A percentile compares a stretch with the other conserved stretches of the same genome.
Conservation (phyloP, 2,113 vertebrate genomes). For the Oriolus oriolus region DNA sequence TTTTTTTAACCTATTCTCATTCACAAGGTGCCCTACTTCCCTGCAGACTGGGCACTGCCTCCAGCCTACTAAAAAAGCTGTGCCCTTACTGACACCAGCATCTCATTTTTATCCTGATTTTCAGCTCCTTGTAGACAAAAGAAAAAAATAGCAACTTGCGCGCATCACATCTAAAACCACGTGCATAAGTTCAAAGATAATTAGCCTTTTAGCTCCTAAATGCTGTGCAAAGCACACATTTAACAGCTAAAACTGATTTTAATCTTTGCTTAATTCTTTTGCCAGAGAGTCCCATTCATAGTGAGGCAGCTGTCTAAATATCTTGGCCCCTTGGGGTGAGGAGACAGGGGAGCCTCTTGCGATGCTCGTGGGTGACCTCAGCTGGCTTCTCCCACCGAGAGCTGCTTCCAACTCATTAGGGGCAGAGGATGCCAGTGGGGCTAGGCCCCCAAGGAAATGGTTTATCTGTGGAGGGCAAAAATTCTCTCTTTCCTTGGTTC, state of each 20-base stretch:
- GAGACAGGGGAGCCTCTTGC: background rate
- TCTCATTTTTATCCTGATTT: constrained; percentile 12
- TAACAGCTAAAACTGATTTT: constrained; percentile 62
- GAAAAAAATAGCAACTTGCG: background rate
- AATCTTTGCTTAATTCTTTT: constrained; percentile 65
- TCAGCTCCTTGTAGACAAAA: background rate
- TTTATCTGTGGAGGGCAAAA: background rate
- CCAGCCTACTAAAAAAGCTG: background rate
- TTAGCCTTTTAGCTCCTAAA: constrained; percentile 38
- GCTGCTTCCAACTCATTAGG: background rate
- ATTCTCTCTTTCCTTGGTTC: background rate
- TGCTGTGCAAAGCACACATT: constrained; percentile 51
- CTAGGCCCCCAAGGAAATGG: background rate
- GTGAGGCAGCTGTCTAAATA: constrained; percentile 57
- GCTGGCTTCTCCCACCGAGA: background rate
- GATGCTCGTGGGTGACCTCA: constrained; percentile 24
- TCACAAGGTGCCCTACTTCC: background rate
- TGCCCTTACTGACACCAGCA: background rate
- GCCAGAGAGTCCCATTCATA: constrained; percentile 50
- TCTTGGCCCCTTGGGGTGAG: constrained; percentile 13
- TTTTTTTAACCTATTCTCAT: background rate
- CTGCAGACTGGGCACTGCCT: background rate
- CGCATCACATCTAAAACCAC: constrained; percentile 26
- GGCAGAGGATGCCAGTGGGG: background rate
- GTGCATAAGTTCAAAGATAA: constrained; percentile 62